phyloP scores from a whole-genome alignment of 2,888 invertebrate genomes.

The Leptopilina drosophilae region DNA sequence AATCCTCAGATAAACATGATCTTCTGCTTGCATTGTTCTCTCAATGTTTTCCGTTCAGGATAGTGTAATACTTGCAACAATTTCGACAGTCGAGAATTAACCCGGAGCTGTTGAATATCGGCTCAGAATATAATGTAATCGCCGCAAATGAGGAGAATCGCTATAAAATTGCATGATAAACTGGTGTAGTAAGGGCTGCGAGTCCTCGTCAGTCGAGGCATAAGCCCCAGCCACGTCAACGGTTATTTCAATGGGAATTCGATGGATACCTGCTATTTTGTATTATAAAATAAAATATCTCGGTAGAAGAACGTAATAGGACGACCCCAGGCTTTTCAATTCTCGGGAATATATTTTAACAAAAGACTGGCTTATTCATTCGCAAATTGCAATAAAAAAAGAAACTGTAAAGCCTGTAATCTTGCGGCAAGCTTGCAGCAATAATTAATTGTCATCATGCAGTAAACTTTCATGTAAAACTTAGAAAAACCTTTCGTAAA shows the following conservation, averaged over 20 bases:
- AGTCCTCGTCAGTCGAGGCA: conserved; percentile 57
- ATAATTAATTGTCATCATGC: too few species aligned
- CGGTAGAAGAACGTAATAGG: conserved; percentile 51
- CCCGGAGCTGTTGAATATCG: conserved; percentile 60
- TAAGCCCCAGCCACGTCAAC: conserved; percentile 70
- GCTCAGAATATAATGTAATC: conserved; percentile 70
- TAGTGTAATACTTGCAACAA: conserved; percentile 40
- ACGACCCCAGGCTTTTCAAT: conserved; percentile 17
- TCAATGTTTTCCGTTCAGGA: neutral
- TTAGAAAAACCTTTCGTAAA: too few species aligned
- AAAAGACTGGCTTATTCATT: neutral
- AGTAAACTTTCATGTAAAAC: too few species aligned
- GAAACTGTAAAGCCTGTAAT: neutral
- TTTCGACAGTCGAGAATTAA: conserved; percentile 49
- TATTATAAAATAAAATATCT: conserved; percentile 74
- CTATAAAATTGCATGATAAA: conserved; percentile 74
- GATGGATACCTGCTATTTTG: conserved; percentile 74
- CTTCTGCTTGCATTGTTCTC: conserved; percentile 1
- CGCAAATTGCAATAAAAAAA: neutral
- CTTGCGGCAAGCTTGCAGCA: too few species aligned
- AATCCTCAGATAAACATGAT: conserved; percentile 14
- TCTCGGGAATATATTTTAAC: neutral
- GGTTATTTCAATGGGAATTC: conserved; percentile 75
- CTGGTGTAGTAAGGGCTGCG: conserved; percentile 56
- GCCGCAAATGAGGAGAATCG: conserved; percentile 75